Percentiles rank a stretch among this genome's conserved stretches.
These are phyloP conservation scores for Brachionus paranguensis DNA, from an alignment of 1,140 invertebrate species.

Conservation along the genomic window DNA sequence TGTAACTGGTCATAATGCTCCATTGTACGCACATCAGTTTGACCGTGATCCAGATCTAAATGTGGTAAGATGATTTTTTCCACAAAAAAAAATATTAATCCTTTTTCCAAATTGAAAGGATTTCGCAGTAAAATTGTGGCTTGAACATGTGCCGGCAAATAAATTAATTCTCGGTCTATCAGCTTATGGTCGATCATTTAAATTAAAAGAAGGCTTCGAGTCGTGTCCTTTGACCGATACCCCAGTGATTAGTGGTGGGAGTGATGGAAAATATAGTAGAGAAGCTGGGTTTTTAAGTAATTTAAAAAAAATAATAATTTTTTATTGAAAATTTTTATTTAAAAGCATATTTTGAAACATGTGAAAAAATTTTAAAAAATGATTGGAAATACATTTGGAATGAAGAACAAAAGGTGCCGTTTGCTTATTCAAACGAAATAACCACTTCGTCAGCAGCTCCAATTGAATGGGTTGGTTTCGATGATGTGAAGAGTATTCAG, in stretches of 20 bases:
- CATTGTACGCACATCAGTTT: slow-evolving; percentile 40
- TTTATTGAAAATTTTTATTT: slow-evolving; percentile 80
- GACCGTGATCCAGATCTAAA: slow-evolving; percentile 43
- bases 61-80: neutral
- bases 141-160: slow-evolving; percentile 67
- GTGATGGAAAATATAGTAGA: slow-evolving; percentile 65
- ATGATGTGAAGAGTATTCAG: slow-evolving; percentile 61
- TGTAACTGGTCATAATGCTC: slow-evolving; percentile 35
- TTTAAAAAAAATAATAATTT: slow-evolving; percentile 70
- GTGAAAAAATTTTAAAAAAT: slow-evolving; percentile 41
- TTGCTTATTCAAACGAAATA: slow-evolving; percentile 73
- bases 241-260: slow-evolving; percentile 76
- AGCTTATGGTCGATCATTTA: slow-evolving; percentile 80
- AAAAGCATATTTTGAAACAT: slow-evolving; percentile 59
- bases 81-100: too few relatives aligned
- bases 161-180: slow-evolving; percentile 79
- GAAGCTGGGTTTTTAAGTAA: slow-evolving; percentile 85
- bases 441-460: slow-evolving; percentile 54
- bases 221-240: slow-evolving; percentile 57
- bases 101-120: slow-evolving; percentile 43
- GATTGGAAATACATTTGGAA: slow-evolving; percentile 45
- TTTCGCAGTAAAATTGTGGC: slow-evolving; percentile 61
- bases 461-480: slow-evolving; percentile 82
- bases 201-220: slow-evolving; percentile 59
- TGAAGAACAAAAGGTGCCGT: slow-evolving; percentile 58